phyloP scores from a whole-genome alignment of 2,888 invertebrate species.

The Panzeria rudis region DNA sequence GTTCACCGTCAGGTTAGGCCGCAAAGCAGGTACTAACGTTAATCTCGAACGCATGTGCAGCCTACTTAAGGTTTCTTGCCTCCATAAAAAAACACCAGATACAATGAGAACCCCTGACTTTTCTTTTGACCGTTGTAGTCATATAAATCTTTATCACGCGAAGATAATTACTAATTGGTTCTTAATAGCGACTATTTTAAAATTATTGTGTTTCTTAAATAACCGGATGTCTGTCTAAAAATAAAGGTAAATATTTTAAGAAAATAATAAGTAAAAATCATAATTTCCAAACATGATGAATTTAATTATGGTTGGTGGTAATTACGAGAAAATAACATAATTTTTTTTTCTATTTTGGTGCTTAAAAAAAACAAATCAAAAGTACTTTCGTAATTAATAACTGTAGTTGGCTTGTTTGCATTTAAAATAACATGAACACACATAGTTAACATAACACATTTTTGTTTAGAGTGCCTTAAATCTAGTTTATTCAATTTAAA shows the following conservation, averaged over 20 bases:
- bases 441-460: neutral
- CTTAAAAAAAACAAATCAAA: neutral
- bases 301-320: neutral
- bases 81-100: no score
- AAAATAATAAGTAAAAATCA: neutral
- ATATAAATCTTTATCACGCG: no score
- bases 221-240: constrained; percentile 44
- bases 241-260: neutral
- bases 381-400: neutral
- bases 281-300: neutral
- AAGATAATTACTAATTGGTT: no score
- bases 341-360: no score
- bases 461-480: neutral
- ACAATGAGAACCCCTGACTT: no score
- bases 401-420: neutral
- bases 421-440: neutral
- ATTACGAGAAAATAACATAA: no score
- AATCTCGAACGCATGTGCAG: no score
- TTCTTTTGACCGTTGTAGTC: no score
- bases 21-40: no score
- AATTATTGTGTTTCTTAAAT: neutral
- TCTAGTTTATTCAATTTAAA: constrained; percentile 25
- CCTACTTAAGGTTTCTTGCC: no score
- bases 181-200: no score
- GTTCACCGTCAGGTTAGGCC: no score